These are phyloP conservation scores for Neomonachus schauinslandi DNA, from an alignment of 2,113 vertebrate species.

Conservation along the genomic window DNA sequence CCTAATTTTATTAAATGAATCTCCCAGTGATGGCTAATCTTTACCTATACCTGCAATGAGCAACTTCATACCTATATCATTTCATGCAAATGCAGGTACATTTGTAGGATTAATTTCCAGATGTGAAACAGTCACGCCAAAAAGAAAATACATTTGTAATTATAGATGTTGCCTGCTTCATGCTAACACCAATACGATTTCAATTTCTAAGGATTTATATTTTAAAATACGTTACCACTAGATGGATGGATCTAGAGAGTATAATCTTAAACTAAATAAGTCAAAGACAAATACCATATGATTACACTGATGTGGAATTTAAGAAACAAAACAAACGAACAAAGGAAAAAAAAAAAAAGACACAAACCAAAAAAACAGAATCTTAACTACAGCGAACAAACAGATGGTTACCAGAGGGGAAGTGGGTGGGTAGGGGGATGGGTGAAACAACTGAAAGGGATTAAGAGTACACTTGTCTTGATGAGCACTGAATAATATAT, in stretches of 20 bases:
- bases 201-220: background rate
- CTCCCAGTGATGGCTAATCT: background rate
- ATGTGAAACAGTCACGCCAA: background rate
- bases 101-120: background rate
- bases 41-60: background rate
- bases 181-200: background rate
- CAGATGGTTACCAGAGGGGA: background rate
- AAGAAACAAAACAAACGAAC: background rate
- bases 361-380: background rate
- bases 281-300: background rate
- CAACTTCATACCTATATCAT: background rate
- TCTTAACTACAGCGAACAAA: background rate
- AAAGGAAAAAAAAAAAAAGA: background rate
- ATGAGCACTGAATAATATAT: background rate
- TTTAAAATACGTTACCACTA: background rate
- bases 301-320: background rate
- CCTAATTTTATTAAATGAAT: background rate
- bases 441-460: background rate
- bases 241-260: background rate
- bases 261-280: background rate
- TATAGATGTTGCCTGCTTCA: background rate
- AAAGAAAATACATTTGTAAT: slow-evolving; percentile 18
- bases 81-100: background rate
- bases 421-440: background rate
- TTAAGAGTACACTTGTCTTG: background rate